Conservation (phyloP, 2,797 vertebrate genomes). For the Varecia variegata region DNA sequence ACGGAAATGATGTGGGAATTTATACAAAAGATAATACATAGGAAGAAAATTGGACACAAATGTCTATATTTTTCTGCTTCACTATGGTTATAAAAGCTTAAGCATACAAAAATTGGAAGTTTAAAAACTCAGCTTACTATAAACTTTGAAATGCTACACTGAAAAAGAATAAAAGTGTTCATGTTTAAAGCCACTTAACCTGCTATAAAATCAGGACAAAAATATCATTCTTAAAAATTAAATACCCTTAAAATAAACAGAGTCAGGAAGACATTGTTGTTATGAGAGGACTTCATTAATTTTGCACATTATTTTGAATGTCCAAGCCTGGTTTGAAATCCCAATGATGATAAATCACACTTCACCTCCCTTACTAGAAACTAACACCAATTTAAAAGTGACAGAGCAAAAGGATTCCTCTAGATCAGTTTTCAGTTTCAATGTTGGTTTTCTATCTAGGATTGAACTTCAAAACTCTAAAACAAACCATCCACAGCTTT, state of each 20-base stretch:
- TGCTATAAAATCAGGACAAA: not conserved
- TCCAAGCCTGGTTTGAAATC: not conserved
- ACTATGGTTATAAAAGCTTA: slow-evolving; percentile 42
- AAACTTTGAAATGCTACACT: slow-evolving; percentile 52
- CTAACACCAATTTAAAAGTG: not conserved
- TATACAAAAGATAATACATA: not conserved
- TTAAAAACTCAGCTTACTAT: slow-evolving; percentile 27
- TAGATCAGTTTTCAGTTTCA: not conserved
- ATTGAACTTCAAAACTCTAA: slow-evolving; percentile 35
- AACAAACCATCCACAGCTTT: not conserved
- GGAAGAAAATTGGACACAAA: slow-evolving; percentile 39
- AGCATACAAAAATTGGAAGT: not conserved
- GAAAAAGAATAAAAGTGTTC: slow-evolving; percentile 57
- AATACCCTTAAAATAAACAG: slow-evolving; percentile 42
- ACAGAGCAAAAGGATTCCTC: not conserved
- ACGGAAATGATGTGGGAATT: not conserved
- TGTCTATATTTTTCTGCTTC: slow-evolving; percentile 47
- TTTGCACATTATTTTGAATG: not conserved
- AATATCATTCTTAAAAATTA: slow-evolving; percentile 45
- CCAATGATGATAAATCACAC: not conserved
- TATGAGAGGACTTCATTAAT: not conserved
- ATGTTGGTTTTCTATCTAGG: slow-evolving; percentile 32
- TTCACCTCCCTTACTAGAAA: not conserved
- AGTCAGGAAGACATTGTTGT: not conserved
- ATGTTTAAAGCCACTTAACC: slow-evolving; percentile 59